A percentile compares a stretch with the other conserved stretches of the same genome.
phyloP scores from a whole-genome alignment of 2,888 invertebrate genomes.

The Andrena bicolor region DNA sequence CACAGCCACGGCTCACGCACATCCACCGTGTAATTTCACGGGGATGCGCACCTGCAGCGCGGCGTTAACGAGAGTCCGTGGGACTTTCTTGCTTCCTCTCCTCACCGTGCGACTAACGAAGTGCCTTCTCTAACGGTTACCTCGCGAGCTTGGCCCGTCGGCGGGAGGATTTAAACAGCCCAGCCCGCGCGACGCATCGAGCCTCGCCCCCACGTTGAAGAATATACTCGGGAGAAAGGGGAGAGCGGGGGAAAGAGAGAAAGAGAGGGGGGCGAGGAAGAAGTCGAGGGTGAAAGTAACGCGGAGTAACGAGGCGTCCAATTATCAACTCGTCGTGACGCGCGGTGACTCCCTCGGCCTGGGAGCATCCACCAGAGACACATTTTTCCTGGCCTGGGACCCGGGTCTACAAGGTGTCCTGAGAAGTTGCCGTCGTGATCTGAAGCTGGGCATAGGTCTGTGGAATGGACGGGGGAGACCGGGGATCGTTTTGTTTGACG shows the following conservation, averaged over 20 bases:
- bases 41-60: conserved; percentile 52
- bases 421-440: conserved; percentile 12
- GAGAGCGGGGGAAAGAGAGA: conserved; percentile 19
- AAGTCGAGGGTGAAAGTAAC: conserved; percentile 68
- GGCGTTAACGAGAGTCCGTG: conserved; percentile 64
- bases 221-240: conserved; percentile 46
- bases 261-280: conserved; percentile 42
- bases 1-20: conserved; percentile 57
- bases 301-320: conserved; percentile 80
- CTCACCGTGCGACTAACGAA: conserved; percentile 61
- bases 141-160: conserved; percentile 21
- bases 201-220: conserved; percentile 42
- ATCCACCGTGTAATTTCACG: conserved; percentile 64
- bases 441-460: neutral
- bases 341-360: conserved; percentile 41
- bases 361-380: conserved; percentile 55
- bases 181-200: conserved; percentile 56
- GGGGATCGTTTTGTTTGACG: neutral
- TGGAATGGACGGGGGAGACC: neutral
- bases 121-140: conserved; percentile 47
- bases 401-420: conserved; percentile 38
- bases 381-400: conserved; percentile 69
- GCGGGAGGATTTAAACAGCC: conserved; percentile 59
- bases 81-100: conserved; percentile 50
- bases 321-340: conserved; percentile 76